A percentile compares a stretch with the other conserved stretches of the same genome.
Evolutionary conservation across 92 coral and sea anemone genomes (phyloP).

Genomic region (Paragorgia papillata): DNA sequence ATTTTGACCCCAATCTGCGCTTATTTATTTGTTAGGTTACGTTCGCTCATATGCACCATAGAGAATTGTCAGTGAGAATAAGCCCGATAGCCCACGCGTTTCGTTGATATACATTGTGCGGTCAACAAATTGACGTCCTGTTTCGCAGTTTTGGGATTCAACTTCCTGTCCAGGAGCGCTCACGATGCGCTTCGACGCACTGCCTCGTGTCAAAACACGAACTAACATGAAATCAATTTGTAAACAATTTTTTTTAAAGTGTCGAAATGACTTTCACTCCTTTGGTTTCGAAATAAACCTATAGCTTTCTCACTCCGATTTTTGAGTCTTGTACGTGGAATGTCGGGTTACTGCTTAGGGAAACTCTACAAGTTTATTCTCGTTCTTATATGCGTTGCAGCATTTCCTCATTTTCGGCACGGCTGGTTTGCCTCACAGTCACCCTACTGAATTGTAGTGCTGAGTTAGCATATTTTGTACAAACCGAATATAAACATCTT

Average conservation of each 20-base stretch:
- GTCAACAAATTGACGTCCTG: slow-evolving; percentile 3
- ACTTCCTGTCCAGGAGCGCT: slow-evolving; percentile 18
- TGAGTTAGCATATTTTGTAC: no score
- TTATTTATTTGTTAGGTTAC: background rate
- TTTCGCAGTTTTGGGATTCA: background rate
- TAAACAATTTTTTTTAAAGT: background rate
- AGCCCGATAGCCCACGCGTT: slow-evolving; percentile 18
- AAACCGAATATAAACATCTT: no score
- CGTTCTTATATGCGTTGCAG: background rate
- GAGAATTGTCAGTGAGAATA: slow-evolving; percentile 22
- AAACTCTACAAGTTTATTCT: background rate
- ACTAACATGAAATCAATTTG: background rate
- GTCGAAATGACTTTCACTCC: no score
- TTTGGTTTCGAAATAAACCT: no score
- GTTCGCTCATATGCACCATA: background rate
- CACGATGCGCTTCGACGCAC: slow-evolving; percentile 20
- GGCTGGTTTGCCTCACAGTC: no score
- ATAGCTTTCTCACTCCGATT: no score
- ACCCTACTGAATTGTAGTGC: no score
- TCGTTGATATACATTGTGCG: background rate
- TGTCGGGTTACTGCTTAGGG: background rate
- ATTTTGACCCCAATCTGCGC: no score
- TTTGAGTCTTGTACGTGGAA: no score
- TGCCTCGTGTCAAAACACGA: slow-evolving; percentile 16
- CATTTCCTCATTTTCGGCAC: no score